A percentile compares a stretch with the other conserved stretches of the same genome.
These are phyloP conservation scores for Rhynchonycteris naso DNA, from an alignment of 2,797 vertebrate genomes.

Conservation along the genomic window DNA sequence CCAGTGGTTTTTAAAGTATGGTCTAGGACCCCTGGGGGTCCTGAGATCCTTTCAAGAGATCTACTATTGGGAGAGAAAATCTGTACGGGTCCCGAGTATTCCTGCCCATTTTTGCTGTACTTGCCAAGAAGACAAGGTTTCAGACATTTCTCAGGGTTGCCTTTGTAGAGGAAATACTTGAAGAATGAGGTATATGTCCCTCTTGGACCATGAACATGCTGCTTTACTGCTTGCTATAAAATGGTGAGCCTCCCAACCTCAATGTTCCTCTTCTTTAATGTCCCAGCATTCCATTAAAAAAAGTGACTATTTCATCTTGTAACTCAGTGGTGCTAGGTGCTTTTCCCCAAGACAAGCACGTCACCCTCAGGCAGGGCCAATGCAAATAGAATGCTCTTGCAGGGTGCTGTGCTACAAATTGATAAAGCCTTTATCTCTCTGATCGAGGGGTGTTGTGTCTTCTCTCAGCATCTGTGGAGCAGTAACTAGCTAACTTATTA, in stretches of 20 bases:
- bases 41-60: neutral
- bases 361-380: neutral
- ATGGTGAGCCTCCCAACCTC: neutral
- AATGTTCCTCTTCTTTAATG: neutral
- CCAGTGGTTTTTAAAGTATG: slow-evolving; percentile 1
- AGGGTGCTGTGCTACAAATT: neutral
- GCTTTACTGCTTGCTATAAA: slow-evolving; percentile 45
- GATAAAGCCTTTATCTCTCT: slow-evolving; percentile 7
- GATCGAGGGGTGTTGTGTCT: neutral
- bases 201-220: neutral
- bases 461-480: slow-evolving; percentile 21
- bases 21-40: neutral
- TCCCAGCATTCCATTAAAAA: neutral
- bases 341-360: no score
- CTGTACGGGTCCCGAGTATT: neutral
- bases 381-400: slow-evolving; percentile 18
- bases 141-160: neutral
- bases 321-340: no score
- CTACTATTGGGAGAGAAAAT: neutral
- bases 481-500: neutral
- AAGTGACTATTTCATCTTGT: no score
- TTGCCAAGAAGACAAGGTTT: neutral
- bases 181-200: neutral
- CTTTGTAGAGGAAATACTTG: neutral
- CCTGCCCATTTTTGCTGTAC: neutral